Evolutionary conservation across 2,888 invertebrate genomes (phyloP), one percentile per base, ranked within the genome.

Genomic region (Lycocerus yunnanus): DNA sequence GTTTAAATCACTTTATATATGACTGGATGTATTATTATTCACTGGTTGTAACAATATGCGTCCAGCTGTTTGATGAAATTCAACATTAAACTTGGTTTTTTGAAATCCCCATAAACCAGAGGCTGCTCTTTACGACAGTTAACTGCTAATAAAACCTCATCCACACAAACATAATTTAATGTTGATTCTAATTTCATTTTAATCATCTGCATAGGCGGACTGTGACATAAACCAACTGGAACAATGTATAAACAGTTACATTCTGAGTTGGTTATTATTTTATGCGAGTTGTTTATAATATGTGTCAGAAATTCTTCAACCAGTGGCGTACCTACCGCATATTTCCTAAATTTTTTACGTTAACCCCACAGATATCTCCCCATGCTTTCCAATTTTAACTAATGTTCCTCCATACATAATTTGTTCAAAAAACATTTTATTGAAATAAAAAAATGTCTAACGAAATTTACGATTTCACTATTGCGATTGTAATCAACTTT

Each of bases 101-200:
- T 63, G 43, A 43, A 43, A 43, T 43, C 14, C 60, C 60, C 61
- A 69, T 73, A 74, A 74, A 74, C 58, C 27, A 67, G 78, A 78
- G 80, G 78, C 78, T 81, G 81, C 79, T 77, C 79, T 63, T 63
- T 77, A 77, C 77, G 81, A 80, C 80, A 80, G 80, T 80, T 80
- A 81, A 81, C 80, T 79, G 80, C 80, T 82, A 81, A 80, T 82
- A 81, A 82, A 82, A 78, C 76, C 76, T 70, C 72, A 78, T 74
- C 65, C 78, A 75, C 65, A 69, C 71, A 77, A 77, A 78, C 74
- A 75, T 66, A 61, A 67, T 74, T 66, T 16, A 73, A 77, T 63
- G 68, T 60, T 78, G 75, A 80, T 78, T 78, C 75, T 76, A 77
- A 80, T 79, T 80, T 80, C 74, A 73, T 71, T 78, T 77, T 78